Base-by-base conservation (phyloP, 1,140 invertebrate genomes). In the Halesus radiatus region DNA sequence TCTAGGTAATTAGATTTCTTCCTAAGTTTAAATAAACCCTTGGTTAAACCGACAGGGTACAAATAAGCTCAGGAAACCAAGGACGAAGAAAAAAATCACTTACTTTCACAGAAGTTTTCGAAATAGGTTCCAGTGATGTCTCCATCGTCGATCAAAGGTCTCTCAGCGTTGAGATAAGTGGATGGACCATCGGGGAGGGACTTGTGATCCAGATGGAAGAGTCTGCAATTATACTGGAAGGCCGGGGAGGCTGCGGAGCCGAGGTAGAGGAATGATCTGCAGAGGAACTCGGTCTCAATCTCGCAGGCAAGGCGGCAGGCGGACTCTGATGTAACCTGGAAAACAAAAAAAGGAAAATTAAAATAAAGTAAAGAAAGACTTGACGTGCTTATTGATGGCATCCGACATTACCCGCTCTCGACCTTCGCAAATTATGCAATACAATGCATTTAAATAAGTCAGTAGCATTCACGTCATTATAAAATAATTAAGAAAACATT, bases 131-230 rank as follows among this genome's bases (percentile, higher is more conserved):
- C 97, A 80, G 96, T 94, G 20, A 95, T 91, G 85, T 96, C 95
- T 10, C 97, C 97, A 80, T 96, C 96, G 86, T 98, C 96, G 81
- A 98, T 95, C 16, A 98, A 90, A 0, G 97, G 96, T 83, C 96
- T 90, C 85, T 98, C 96, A 4, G 94, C 94, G 84, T 96, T 96
- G 54, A 97, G 88, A 86, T 96, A 98, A 18, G 96, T 97, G 20
- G 95, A 96, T 0, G 96, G 95, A 52, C 97, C 97, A 85, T 98
- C 96, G 3, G 96, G 96, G 23, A 98, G 89, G 0, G 96, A 97
- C 88, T 95, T 95, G 85, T 98, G 97, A 85, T 98, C 97, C 83
- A 98, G 88, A 85, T 98, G 97, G 88, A 96, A 98, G 3, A 98
- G 90, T 73, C 96, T 93, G 87, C 97, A 98, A 87, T 98, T 98